phyloP scores from a whole-genome alignment of 2,797 vertebrate species.

The Labeo calbasu region DNA sequence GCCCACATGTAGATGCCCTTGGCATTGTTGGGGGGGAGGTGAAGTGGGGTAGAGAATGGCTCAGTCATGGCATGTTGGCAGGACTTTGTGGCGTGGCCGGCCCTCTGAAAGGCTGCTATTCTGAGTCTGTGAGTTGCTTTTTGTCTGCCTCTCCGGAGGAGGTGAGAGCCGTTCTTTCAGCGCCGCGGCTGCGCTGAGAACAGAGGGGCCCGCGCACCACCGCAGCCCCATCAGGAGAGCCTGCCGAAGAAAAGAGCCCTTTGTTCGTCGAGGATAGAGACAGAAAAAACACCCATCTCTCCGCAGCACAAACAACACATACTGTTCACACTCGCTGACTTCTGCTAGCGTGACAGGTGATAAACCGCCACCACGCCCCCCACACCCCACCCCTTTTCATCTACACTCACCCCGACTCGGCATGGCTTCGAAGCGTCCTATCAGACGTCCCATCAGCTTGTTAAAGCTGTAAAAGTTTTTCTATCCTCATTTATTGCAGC shows the following conservation, averaged over 20 bases:
- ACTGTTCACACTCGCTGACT: conserved; percentile 54
- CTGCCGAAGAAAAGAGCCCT: conserved; percentile 52
- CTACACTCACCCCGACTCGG: background rate
- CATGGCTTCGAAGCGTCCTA: conserved; percentile 12
- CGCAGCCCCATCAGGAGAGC: conserved; percentile 45
- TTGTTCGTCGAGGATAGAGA: conserved; percentile 58
- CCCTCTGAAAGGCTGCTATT: conserved; percentile 60
- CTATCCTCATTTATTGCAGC: background rate
- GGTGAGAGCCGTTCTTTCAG: conserved; percentile 61
- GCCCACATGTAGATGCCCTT: conserved; percentile 55
- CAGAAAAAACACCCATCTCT: conserved; percentile 51
- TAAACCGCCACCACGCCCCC: conserved; percentile 31
- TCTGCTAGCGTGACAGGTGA: conserved; percentile 54
- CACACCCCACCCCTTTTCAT: conserved; percentile 33
- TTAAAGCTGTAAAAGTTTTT: conserved; percentile 13
- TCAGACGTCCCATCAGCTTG: conserved; percentile 16
- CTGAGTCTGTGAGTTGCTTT: conserved; percentile 56
- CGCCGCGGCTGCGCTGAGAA: conserved; percentile 44
- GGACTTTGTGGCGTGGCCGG: conserved; percentile 44
- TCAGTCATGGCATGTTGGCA: conserved; percentile 59
- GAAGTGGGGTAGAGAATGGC: conserved; percentile 59
- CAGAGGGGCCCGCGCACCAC: conserved; percentile 53
- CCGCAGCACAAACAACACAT: conserved; percentile 53
- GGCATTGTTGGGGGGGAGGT: conserved; percentile 44
- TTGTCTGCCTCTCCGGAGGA: conserved; percentile 63